Evolutionary conservation across 2,113 vertebrate genomes (phyloP).

Genomic region (Malurus melanocephalus): DNA sequence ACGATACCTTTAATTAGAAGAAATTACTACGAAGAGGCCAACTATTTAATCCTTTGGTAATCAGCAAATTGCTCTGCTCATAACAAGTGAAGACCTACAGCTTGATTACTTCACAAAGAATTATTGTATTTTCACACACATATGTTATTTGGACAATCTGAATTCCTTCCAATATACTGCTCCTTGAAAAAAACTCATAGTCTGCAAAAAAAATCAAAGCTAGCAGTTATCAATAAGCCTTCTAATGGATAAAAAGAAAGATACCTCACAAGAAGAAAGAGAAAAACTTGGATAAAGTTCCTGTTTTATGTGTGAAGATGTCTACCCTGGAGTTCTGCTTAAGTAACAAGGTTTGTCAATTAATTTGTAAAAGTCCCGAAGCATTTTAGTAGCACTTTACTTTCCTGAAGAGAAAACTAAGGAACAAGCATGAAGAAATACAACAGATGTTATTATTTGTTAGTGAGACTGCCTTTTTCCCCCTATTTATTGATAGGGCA

Average conservation of each 20-base stretch:
- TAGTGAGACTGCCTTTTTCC: background rate
- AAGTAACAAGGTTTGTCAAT: background rate
- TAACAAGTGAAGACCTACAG: conserved; percentile 17
- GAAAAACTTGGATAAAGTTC: background rate
- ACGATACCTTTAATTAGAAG: conserved; percentile 3
- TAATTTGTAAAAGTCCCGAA: background rate
- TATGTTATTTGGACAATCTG: background rate
- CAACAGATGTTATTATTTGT: background rate
- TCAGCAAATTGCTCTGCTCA: background rate
- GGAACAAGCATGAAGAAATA: background rate
- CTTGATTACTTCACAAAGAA: background rate
- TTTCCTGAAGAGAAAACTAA: background rate
- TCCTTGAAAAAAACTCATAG: background rate
- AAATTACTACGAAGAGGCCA: background rate
- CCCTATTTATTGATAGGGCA: background rate
- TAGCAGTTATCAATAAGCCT: background rate
- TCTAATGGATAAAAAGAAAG: background rate
- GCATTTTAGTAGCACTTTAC: background rate
- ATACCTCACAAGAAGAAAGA: background rate
- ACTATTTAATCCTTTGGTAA: conserved; percentile 1
- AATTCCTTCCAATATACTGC: conserved; percentile 4
- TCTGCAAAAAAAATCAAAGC: conserved; percentile 12
- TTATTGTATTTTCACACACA: background rate
- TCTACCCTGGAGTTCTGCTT: background rate
- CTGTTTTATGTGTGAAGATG: background rate